Base-by-base conservation (phyloP, 1,140 invertebrate genomes). In the Rhynchophorus ferrugineus region DNA sequence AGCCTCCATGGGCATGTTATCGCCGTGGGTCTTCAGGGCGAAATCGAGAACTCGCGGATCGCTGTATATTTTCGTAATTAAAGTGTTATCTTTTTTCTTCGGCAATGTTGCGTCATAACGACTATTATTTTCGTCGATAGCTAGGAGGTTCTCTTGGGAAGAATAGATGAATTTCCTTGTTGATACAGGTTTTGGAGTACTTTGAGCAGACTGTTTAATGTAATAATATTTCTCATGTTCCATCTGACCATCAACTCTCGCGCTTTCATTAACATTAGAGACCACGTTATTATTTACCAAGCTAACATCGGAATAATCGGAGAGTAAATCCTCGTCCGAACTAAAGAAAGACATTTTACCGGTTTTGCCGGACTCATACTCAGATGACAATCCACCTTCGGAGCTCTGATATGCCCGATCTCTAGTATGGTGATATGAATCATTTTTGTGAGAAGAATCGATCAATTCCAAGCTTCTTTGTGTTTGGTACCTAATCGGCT, bases 1-100 rank as follows among this genome's bases (percentile, higher is more conserved):
- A 20, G 29, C 22, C 7, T 33, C 3, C 6, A 20, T 29, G 3
- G 19, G 35, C 11, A 48, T 24, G 13, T 39, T 24, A 8, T 59
- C 48, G 13, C 51, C 48, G 20, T 61, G 57, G 6, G 33, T 53
- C 29, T 49, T 35, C 14, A 59, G 39, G 8, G 57, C 60, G 35
- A 59, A 60, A 33, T 56, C 55, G 18, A 58, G 21, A 8, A 64
- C 60, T 17, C 49, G 44, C 17, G 58, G 54, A 29, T 62, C 51
- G n/a, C 56, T 49, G 24, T 64, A 64, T 19, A 63, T 63, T 29
- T 57, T 61, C 2, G 53, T 57, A 29, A 63, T 63, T 29, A 60
- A 24, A 1, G 61, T 63, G 45, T 63, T 63, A 44, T 62, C 62
- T 29, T 53, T 60, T 37, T 54, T 56, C 17, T 29, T 49, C 3